phyloP scores from a whole-genome alignment of 2,888 invertebrate species.

The Melinaea menophilus region DNA sequence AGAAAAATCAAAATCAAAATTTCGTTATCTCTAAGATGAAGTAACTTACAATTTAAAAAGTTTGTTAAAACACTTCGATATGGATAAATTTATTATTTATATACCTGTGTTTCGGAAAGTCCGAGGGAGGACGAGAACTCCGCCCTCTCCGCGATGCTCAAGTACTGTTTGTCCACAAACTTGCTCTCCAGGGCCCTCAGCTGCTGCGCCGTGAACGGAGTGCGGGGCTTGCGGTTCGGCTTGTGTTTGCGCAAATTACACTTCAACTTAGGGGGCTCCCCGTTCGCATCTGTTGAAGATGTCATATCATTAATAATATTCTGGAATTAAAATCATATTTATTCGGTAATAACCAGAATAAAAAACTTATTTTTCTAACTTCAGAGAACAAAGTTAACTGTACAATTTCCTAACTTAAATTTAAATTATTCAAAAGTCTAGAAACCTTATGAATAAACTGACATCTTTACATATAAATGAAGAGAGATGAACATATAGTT shows the following conservation, averaged over 20 bases:
- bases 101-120: slow-evolving; percentile 77
- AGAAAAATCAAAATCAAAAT: too few species aligned
- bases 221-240: slow-evolving; percentile 97
- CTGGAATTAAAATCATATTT: too few species aligned
- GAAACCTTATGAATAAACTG: too few species aligned
- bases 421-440: too few species aligned
- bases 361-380: too few species aligned
- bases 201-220: slow-evolving; percentile 99
- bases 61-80: slow-evolving; percentile 18
- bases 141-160: slow-evolving; percentile 97
- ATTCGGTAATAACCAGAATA: too few species aligned
- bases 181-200: slow-evolving; percentile 96
- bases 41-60: neutral
- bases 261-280: slow-evolving; percentile 90
- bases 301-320: slow-evolving; percentile 7
- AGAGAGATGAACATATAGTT: too few species aligned
- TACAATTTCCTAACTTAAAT: too few species aligned
- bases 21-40: slow-evolving; percentile 2
- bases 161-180: slow-evolving; percentile 97
- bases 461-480: too few species aligned
- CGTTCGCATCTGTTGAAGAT: slow-evolving; percentile 79
- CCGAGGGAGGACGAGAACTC: slow-evolving; percentile 97
- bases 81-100: too few species aligned
- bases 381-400: too few species aligned
- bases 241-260: slow-evolving; percentile 97